These are phyloP conservation scores for Illadopsis cleaveri DNA, from an alignment of 2,113 vertebrate species.

Conservation along the genomic window DNA sequence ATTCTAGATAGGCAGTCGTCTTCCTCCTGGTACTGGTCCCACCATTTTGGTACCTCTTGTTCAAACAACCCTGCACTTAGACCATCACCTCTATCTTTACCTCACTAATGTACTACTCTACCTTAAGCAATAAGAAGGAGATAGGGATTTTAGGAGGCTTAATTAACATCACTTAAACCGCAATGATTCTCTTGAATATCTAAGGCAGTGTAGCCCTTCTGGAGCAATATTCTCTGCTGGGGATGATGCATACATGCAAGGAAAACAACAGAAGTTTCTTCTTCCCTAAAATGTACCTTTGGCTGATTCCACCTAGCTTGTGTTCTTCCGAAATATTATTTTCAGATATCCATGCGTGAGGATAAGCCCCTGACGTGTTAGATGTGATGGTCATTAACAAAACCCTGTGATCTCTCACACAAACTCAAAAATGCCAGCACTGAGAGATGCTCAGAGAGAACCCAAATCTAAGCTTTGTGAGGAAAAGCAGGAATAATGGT, in stretches of 20 bases:
- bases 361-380: not conserved
- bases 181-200: not conserved
- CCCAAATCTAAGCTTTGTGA: not conserved
- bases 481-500: not conserved
- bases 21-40: not conserved
- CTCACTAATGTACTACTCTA: not conserved
- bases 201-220: not conserved
- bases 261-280: not conserved
- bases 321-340: not conserved
- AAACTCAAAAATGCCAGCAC: not conserved
- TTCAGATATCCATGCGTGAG: not conserved
- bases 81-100: not conserved
- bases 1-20: rapidly evolving
- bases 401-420: rapidly evolving
- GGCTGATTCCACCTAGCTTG: not conserved
- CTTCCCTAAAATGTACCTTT: not conserved
- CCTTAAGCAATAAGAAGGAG: not conserved
- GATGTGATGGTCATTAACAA: not conserved
- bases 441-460: not conserved
- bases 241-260: rapidly evolving
- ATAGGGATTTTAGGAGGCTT: not conserved
- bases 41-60: not conserved
- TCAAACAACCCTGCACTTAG: not conserved
- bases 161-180: not conserved
- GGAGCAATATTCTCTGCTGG: not conserved